These are phyloP conservation scores for Synaphobranchus kaupii DNA, from an alignment of 2,797 vertebrate genomes.

Conservation along the genomic window DNA sequence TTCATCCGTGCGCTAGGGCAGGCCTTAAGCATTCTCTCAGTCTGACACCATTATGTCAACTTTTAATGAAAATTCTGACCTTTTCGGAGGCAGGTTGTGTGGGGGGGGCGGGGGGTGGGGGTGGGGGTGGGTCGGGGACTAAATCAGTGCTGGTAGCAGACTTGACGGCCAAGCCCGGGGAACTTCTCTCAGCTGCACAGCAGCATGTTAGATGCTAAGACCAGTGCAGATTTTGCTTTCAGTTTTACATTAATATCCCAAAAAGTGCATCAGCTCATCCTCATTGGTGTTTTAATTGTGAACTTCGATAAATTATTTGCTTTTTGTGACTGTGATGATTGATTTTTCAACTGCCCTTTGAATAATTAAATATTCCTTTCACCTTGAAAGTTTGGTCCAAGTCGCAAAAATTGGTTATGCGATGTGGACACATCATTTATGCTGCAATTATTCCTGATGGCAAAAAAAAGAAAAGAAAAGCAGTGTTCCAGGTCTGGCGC, in stretches of 20 bases:
- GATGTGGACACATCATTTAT: background rate
- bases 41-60: background rate
- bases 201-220: background rate
- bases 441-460: background rate
- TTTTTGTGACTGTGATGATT: background rate
- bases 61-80: conserved; percentile 2
- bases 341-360: background rate
- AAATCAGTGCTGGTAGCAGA: background rate
- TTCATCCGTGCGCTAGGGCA: background rate
- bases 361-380: background rate
- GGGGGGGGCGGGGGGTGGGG: too few relatives aligned
- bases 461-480: background rate
- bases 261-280: background rate
- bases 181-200: background rate
- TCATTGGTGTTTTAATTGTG: background rate
- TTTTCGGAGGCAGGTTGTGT: background rate
- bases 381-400: background rate
- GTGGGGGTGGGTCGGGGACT: background rate
- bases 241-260: background rate
- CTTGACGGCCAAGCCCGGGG: background rate
- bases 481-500: background rate
- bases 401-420: background rate
- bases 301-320: background rate
- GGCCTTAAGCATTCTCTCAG: background rate
- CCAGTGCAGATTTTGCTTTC: background rate